Conservation (phyloP, 2,888 invertebrate genomes). For the Apotomis betuletana region DNA sequence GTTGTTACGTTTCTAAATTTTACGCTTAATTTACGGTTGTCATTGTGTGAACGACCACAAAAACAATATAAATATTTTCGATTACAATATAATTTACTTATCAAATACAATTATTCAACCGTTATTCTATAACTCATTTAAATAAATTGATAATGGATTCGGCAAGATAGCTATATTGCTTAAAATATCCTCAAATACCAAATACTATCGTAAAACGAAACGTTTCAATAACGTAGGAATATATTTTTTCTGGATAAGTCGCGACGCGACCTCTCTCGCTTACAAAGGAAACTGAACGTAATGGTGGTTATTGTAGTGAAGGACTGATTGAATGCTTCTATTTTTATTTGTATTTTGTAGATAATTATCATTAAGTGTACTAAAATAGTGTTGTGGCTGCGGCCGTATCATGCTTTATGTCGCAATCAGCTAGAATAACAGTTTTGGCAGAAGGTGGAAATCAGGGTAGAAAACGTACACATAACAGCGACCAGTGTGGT, state of each 20-base stretch:
- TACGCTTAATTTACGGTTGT: background rate
- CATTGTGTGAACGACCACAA: too few species aligned
- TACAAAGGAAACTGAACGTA: constrained; percentile 52
- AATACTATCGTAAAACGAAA: constrained; percentile 2
- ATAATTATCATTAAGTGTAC: constrained; percentile 60
- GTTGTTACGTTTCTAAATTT: background rate
- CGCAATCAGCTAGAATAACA: constrained; percentile 85
- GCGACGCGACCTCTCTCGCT: constrained; percentile 54
- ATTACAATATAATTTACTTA: background rate
- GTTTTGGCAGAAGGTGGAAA: constrained; percentile 82
- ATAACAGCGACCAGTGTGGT: constrained; percentile 69
- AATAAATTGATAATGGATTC: background rate
- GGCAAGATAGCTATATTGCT: background rate
- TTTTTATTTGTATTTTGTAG: constrained; percentile 73
- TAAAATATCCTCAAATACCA: background rate
- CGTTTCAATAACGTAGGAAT: constrained; percentile 19
- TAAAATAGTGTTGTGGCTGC: constrained; percentile 66
- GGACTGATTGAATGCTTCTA: constrained; percentile 69
- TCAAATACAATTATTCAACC: background rate
- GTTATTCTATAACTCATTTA: background rate
- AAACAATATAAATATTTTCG: too few species aligned
- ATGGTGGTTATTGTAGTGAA: constrained; percentile 72
- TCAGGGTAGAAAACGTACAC: constrained; percentile 79
- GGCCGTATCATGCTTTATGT: constrained; percentile 88
- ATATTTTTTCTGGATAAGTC: constrained; percentile 24